Evolutionary conservation across 1,140 invertebrate genomes (phyloP), one percentile per base, ranked within the genome.

Genomic region (Drosophila saltans): DNA sequence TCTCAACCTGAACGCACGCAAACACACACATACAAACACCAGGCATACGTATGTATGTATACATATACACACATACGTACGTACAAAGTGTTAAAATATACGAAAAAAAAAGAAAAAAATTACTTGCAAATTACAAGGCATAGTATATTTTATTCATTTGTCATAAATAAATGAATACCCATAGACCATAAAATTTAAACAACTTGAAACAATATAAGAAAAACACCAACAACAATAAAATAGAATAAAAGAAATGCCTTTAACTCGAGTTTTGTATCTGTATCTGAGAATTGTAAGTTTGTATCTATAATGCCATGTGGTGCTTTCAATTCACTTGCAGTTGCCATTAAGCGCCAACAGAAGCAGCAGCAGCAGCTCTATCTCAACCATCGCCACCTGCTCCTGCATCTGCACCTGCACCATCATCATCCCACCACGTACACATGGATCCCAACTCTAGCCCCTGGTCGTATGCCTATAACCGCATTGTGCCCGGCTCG

Each of bases 401-500:
- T 33, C 41, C 30, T 55, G 48, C 26, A 59, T 9, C 61, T 59
- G 52, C 59, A 66, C 43, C 59, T 26, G 24, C 69, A 52, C 41
- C 70, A 77, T 40, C 69, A 72, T 72, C 62, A 66, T 52, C 45
- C 66, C 69, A 85, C 69, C 62, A 69, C 66, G 39, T 62, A 65
- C 11, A 68, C 66, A 90, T 92, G 91, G 91, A 92, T 79, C 91
- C 91, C 48, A 91, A 92, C 65, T 91, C 91, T 48, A 91, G 88
- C 43, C 91, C 91, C 59, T 92, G 91, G 91, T 86, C 91, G 55
- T 92, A 92, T 75, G 91, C 91, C 60, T 92, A 92, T 58, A 92
- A 92, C 68, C 88, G 91, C 61, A 92, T 92, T 65, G 91, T 92
- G 64, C 91, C 91, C 66, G 72, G 88, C 52, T 81, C 79, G 10